Base-by-base conservation (phyloP, 2,888 invertebrate species). In the Chrysomela aeneicollis region DNA sequence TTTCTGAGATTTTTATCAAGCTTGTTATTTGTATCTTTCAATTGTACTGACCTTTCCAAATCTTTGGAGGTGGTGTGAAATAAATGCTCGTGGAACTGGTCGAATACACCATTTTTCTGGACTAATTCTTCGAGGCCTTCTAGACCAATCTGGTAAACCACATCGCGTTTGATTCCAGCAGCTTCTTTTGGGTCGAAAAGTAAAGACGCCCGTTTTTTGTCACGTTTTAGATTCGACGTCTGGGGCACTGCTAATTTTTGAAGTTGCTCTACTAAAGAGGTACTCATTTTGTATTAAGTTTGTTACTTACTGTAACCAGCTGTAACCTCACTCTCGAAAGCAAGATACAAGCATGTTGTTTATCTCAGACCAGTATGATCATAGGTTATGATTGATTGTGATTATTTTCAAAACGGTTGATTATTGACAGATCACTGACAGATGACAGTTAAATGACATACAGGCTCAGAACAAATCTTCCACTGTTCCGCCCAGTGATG, bases 101-200 rank as follows among this genome's bases (percentile, higher is more conserved):
- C 82, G 77, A 98, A 97, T 0, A 85, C 83, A 58, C 86, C 83
- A 78, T 95, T 91, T 6, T 96, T 83, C 6, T 87, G 85, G 37
- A 89, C 89, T 15, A 99, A 84, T 77, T 97, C 95, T 67, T 91
- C 88, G 0, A 98, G 84, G 0, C 98, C 98, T 79, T 89, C 91
- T 10, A 90, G 74, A 82, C 97, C 98, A 58, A 97, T 90, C 78
- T 94, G 92, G 81, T 90, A 94, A 72, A 96, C 91, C 0, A 92
- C 92, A 70, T 94, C 92, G 55, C 90, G 88, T 76, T 94, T 93
- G 75, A 95, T 89, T 47, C 88, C 87, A 0, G 95, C 94, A 0
- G 97, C 98, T 82, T 97, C 95, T 78, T 92, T 92, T 0, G 92
- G 89, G 76, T 95, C 92, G 80, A 97, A 98, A 1, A 98, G 83